Evolutionary conservation across 2,888 invertebrate genomes (phyloP).

Genomic region (Diogma glabrata): DNA sequence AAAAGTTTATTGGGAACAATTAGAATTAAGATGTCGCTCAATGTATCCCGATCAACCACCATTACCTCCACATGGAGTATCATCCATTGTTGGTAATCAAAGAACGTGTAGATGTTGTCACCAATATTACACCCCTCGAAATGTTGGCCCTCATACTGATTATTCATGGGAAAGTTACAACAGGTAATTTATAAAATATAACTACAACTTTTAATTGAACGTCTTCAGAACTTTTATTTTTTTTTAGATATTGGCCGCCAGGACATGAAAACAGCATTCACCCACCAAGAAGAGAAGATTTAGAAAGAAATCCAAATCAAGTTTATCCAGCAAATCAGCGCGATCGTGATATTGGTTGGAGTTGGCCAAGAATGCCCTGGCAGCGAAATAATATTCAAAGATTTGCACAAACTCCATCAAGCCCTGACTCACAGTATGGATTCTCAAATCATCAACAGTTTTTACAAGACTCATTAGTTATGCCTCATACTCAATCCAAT

Average conservation of each 20-base stretch:
- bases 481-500: constrained; percentile 29
- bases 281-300: constrained; percentile 53
- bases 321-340: constrained; percentile 22
- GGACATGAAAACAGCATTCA: constrained; percentile 69
- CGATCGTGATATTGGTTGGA: constrained; percentile 42
- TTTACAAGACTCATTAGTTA: constrained; percentile 21
- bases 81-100: constrained; percentile 35
- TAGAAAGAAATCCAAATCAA: constrained; percentile 21
- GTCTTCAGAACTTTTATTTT: too few relatives aligned
- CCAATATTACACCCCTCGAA: constrained; percentile 47
- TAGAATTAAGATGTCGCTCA: constrained; percentile 72
- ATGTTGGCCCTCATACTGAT: constrained; percentile 41
- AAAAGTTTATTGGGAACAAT: constrained; percentile 90
- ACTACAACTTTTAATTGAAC: too few relatives aligned
- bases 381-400: constrained; percentile 42
- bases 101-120: constrained; percentile 55
- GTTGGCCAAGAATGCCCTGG: constrained; percentile 64
- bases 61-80: constrained; percentile 28
- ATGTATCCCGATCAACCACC: constrained; percentile 45
- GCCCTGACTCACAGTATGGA: constrained; percentile 75
- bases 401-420: constrained; percentile 52
- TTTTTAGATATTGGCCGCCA: constrained; percentile 41
- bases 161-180: constrained; percentile 46
- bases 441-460: constrained; percentile 39
- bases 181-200: constrained; percentile 12